Evolutionary conservation across 2,797 vertebrate genomes (phyloP), one percentile per base, ranked within the genome.

Genomic region (Rhinogobio ventralis): DNA sequence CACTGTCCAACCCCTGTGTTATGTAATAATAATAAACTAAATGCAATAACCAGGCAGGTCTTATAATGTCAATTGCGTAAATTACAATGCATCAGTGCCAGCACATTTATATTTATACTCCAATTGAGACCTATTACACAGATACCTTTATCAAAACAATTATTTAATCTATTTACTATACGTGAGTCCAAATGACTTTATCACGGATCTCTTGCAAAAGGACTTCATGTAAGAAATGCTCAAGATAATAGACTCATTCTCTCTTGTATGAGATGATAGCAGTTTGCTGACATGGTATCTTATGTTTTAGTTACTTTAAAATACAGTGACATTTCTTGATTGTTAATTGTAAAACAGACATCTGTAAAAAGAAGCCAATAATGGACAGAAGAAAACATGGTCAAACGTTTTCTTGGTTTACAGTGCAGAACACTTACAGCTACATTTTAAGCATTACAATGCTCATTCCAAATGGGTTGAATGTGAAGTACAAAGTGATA

Each of bases 271-370:
- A 66, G 28, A 60, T 67, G 79, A 74, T 86, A 81, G 19, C 20
- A 79, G 57, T 36, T 67, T 83, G 85, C 83, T 87, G 87, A 87
- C 79, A 79, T 83, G 46, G 15, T 57, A 20, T 68, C 25, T 57
- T 39, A 15, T 49, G 28, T 64, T 45, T 68, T 62, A n/a, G 20
- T 3, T 28, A 17, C 14, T 51, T 75, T 39, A 75, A 39, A 57
- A 57, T 76, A 28, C 77, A 71, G 23, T 30, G 2, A 13, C 23
- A 46, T 86, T 83, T 78, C 51, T 19, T 68, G 42, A 33, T 4
- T 9, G 17, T 3, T 23, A n/a, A 68, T 46, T n/a, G 13, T 30
- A 33, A 30, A 73, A n/a, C 28, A 15, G 23, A 55, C 6, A 1
- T n/a, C 7, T 39, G 11, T 33, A 23, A 8, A 74, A n/a, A 69